Evolutionary conservation across 1,140 invertebrate genomes (phyloP).

Genomic region (Lasioglossum albipes): DNA sequence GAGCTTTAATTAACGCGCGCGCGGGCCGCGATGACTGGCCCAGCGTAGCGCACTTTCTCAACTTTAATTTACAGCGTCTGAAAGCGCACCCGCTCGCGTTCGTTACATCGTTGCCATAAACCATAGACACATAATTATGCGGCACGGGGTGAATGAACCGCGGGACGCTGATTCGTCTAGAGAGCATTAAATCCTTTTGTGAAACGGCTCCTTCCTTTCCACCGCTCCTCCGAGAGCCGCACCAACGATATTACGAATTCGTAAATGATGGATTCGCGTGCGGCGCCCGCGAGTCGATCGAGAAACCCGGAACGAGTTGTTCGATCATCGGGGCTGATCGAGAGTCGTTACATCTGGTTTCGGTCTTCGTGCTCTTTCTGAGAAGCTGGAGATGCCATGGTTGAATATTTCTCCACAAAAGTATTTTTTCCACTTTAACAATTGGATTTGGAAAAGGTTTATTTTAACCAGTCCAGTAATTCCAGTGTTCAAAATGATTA

Average conservation of each 20-base stretch:
- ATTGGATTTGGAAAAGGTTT: no score
- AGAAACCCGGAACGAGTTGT: neutral
- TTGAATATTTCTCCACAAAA: no score
- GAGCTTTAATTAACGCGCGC: slow-evolving; percentile 73
- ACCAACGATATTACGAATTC: neutral
- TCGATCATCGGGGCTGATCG: neutral
- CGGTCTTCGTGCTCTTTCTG: no score
- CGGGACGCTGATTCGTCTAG: slow-evolving; percentile 53
- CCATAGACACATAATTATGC: slow-evolving; percentile 71
- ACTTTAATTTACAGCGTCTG: slow-evolving; percentile 72
- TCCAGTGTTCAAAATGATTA: no score
- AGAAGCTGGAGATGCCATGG: no score
- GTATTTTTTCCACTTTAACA: no score
- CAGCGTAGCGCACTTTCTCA: slow-evolving; percentile 66
- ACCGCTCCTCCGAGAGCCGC: neutral
- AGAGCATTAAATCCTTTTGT: slow-evolving; percentile 54
- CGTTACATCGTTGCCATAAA: slow-evolving; percentile 64
- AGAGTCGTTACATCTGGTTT: neutral
- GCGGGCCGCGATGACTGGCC: slow-evolving; percentile 61
- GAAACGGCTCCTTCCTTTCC: slow-evolving; percentile 2
- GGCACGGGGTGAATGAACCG: slow-evolving; percentile 56
- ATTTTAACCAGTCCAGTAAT: no score
- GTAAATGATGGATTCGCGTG: slow-evolving; percentile 9
- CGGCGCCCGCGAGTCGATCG: neutral
- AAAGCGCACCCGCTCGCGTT: slow-evolving; percentile 57